Base-by-base conservation (phyloP, 2,888 invertebrate genomes). In the Dryocosmus kuriphilus region DNA sequence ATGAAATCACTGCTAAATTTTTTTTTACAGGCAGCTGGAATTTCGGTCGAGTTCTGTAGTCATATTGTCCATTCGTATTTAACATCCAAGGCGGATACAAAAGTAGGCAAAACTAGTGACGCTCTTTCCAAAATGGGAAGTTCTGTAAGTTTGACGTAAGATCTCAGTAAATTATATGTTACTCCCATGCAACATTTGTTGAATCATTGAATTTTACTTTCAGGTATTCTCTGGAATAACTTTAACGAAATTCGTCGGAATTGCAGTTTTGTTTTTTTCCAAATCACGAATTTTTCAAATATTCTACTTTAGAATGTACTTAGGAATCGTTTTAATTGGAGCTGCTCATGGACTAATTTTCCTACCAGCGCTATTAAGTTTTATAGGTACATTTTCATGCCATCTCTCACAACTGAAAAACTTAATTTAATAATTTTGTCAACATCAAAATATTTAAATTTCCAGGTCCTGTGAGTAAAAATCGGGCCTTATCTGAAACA, bases 291-390 rank as follows among this genome's bases (percentile, higher is more conserved):
- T 98, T 81, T 98, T 99, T 89, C 95, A 97, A 92, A 93, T 97
- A 76, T 98, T 97, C 90, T 99, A 98, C 92, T 99, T 99, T 91
- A 95, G 98, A 89, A 98, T 99, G 98, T 98, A 98, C 90, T 93
- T 99, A 81, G 96, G 97, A 76, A 97, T 99, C 85, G 98, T 99
- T 1, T 87, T 98, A 19, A 95, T 98, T 87, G 98, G 99, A 6
- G 98, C 98, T 0, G 92, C 95, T 0, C 98, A 99, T 89, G 98
- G 98, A 5, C 94, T 99, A 85, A 94, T 99, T 86, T 96, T 99
- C 89, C 93, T 98, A 88, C 99, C 99, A 6, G 98, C 97, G 7
- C 90, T 99, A 14, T 93, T 99, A 78, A 97, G 97, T 91, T 96
- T 95, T 89, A 91, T 96, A 83, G 96, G 97, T 88, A 79, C 81